These are phyloP conservation scores for Bathynomus jamesi DNA, from an alignment of 1,140 invertebrate species.

Conservation along the genomic window DNA sequence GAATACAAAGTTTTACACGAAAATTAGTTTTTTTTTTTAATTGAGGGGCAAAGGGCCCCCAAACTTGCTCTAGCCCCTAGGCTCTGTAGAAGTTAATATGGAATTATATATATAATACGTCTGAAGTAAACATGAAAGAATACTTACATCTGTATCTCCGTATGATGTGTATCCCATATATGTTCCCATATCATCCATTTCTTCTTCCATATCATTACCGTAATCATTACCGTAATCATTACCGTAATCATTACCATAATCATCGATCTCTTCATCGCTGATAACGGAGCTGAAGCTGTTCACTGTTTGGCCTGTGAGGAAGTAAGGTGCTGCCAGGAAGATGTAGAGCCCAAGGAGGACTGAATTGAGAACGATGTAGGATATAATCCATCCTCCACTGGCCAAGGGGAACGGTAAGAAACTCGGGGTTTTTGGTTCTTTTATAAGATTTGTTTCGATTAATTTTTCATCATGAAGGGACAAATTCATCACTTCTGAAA, in stretches of 20 bases:
- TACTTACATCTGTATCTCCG: neutral
- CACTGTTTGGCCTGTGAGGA: neutral
- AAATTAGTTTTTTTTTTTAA: too few species aligned
- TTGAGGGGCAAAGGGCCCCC: too few species aligned
- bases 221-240: too few species aligned
- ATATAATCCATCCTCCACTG: neutral
- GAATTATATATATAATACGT: neutral
- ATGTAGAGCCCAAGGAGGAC: neutral
- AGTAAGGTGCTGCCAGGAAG: neutral
- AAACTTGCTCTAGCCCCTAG: neutral
- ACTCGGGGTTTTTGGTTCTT: neutral
- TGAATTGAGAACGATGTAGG: neutral
- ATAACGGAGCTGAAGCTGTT: neutral
- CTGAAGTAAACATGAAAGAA: neutral
- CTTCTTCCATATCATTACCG: neutral
- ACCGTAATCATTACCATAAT: too few species aligned
- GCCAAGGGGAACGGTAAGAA: neutral
- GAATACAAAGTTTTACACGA: too few species aligned
- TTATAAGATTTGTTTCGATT: neutral
- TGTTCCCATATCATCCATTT: neutral
- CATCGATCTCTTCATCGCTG: neutral
- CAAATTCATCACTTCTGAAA: neutral
- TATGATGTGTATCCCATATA: neutral
- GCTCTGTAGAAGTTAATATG: neutral
- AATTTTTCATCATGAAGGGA: neutral